Evolutionary conservation across 2,888 invertebrate genomes (phyloP).

Genomic region (Aphelenchoides bicaudatus): DNA sequence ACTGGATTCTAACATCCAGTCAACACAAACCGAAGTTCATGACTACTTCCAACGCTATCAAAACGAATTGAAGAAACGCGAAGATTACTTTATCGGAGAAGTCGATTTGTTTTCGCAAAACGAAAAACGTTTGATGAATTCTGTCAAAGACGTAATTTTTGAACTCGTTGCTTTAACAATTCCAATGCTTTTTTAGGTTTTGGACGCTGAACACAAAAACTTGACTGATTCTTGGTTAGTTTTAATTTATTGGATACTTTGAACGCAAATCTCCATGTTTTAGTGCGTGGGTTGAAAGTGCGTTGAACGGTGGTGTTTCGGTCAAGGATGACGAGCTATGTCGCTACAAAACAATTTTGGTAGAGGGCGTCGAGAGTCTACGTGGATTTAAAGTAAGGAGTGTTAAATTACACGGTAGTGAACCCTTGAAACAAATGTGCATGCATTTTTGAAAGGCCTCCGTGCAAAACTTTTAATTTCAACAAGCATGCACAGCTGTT

Average conservation of each 20-base stretch:
- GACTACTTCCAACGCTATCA: slow-evolving; percentile 66
- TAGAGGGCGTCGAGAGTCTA: slow-evolving; percentile 90
- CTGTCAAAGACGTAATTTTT: slow-evolving; percentile 88
- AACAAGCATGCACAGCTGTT: neutral
- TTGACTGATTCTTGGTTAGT: slow-evolving; percentile 94
- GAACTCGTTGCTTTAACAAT: slow-evolving; percentile 3
- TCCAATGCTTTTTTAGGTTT: too few species aligned
- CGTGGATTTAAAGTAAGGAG: slow-evolving; percentile 76
- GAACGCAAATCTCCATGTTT: too few species aligned
- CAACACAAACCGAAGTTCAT: slow-evolving; percentile 87
- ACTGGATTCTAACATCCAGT: slow-evolving; percentile 81
- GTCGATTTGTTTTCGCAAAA: slow-evolving; percentile 83
- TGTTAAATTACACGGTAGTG: neutral
- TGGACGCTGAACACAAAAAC: slow-evolving; percentile 89
- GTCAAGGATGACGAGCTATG: slow-evolving; percentile 79
- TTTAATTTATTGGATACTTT: too few species aligned
- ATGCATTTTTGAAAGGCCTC: neutral
- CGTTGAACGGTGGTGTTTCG: slow-evolving; percentile 26
- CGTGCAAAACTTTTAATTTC: neutral
- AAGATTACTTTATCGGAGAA: slow-evolving; percentile 66
- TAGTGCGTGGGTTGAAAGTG: slow-evolving; percentile 82
- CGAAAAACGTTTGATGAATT: slow-evolving; percentile 73
- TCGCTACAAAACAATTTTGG: slow-evolving; percentile 90
- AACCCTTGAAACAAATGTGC: neutral
- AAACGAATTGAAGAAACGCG: slow-evolving; percentile 65